Evolutionary conservation across 2,113 vertebrate genomes (phyloP).

Genomic region (Gavia stellata): DNA sequence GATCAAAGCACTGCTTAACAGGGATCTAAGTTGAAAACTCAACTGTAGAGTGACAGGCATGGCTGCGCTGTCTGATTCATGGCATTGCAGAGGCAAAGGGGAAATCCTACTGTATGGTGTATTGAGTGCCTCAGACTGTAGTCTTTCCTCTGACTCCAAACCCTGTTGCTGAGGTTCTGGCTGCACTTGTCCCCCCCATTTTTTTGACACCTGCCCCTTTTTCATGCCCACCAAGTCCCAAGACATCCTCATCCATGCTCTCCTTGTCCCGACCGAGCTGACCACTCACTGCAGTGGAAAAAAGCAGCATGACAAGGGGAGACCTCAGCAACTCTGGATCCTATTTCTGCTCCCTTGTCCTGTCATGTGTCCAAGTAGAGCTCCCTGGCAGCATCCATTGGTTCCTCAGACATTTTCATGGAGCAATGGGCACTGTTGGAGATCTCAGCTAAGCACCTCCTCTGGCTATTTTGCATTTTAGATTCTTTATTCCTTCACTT

Average conservation of each 20-base stretch:
- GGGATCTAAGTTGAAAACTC: background rate
- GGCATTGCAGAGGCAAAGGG: background rate
- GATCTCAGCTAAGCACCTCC: background rate
- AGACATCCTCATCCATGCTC: background rate
- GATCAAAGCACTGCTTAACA: background rate
- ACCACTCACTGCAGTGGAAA: background rate
- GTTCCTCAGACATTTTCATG: background rate
- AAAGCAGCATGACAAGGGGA: background rate
- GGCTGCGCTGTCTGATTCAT: background rate
- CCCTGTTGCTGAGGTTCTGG: background rate
- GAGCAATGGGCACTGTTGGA: background rate
- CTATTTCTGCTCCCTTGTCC: background rate
- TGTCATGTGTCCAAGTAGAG: background rate
- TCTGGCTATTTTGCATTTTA: background rate
- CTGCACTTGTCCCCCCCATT: accelerated
- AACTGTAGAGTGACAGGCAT: accelerated
- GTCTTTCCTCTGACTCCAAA: background rate
- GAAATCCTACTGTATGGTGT: background rate
- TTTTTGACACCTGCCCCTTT: background rate
- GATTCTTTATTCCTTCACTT: background rate
- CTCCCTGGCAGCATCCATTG: background rate
- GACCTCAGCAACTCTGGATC: background rate
- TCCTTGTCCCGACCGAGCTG: background rate
- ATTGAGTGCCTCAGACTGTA: background rate
- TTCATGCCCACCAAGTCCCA: background rate